These are phyloP conservation scores for Rhyacichthys aspro DNA, from an alignment of 2,797 vertebrate species.

Conservation along the genomic window DNA sequence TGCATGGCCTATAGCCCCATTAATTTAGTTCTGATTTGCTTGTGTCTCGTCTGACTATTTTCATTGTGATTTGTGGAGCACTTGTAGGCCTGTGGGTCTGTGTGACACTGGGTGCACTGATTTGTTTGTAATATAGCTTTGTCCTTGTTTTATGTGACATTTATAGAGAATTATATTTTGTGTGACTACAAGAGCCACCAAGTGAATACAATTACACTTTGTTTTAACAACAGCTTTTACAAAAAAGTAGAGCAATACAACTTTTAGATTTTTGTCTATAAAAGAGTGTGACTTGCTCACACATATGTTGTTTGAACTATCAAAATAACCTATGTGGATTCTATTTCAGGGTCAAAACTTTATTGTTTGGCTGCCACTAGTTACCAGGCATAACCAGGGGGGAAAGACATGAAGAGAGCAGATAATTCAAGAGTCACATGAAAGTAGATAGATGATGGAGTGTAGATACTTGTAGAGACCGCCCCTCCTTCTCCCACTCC, in stretches of 20 bases:
- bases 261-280: slow-evolving; percentile 32
- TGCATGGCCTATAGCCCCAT: too few relatives aligned
- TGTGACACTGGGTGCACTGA: too few relatives aligned
- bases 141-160: too few relatives aligned
- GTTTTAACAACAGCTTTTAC: slow-evolving; percentile 40
- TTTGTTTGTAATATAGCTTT: too few relatives aligned
- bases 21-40: too few relatives aligned
- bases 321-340: slow-evolving; percentile 59
- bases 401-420: slow-evolving; percentile 51
- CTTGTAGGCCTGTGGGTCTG: too few relatives aligned
- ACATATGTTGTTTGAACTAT: slow-evolving; percentile 70
- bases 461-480: slow-evolving; percentile 72
- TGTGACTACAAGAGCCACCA: too few relatives aligned
- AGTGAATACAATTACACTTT: too few relatives aligned
- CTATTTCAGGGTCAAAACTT: slow-evolving; percentile 74
- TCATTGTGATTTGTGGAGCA: too few relatives aligned
- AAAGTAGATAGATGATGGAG: slow-evolving; percentile 75
- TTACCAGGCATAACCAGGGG: slow-evolving; percentile 68
- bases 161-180: too few relatives aligned
- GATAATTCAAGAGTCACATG: slow-evolving; percentile 77
- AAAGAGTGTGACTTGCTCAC: slow-evolving; percentile 47
- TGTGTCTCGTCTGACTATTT: too few relatives aligned
- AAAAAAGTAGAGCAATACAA: slow-evolving; percentile 51
- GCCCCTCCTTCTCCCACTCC: slow-evolving; percentile 38
- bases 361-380: slow-evolving; percentile 53